phyloP scores from a whole-genome alignment of 2,888 invertebrate species.

The Ornithoptera priamus region DNA sequence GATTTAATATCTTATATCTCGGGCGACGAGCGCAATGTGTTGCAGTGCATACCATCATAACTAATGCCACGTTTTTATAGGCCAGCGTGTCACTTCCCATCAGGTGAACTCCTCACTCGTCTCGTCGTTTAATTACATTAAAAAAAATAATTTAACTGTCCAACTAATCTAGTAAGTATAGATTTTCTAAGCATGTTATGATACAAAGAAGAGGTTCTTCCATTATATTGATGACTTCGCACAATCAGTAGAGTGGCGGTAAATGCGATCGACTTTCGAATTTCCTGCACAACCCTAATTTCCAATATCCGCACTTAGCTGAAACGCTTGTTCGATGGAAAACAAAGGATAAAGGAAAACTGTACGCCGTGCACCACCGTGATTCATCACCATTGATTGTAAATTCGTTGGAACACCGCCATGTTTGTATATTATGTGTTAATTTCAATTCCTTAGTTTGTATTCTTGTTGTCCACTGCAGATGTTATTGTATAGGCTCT shows the following conservation, averaged over 20 bases:
- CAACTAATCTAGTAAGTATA: neutral
- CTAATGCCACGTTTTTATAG: too few species aligned
- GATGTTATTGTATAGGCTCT: conserved; percentile 18
- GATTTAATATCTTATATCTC: too few species aligned
- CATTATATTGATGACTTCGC: conserved; percentile 47
- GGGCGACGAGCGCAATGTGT: too few species aligned
- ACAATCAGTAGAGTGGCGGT: conserved; percentile 62
- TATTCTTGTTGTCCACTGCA: conserved; percentile 21
- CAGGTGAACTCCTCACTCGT: too few species aligned
- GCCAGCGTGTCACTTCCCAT: too few species aligned
- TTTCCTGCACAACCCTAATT: conserved; percentile 75
- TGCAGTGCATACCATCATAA: too few species aligned
- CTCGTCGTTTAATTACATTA: too few species aligned
- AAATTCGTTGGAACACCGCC: conserved; percentile 27
- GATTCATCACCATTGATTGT: conserved; percentile 29
- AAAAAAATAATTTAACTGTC: too few species aligned
- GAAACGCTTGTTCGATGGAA: conserved; percentile 40
- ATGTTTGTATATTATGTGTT: conserved; percentile 28
- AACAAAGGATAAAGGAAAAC: conserved; percentile 29
- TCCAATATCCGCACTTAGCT: conserved; percentile 69
- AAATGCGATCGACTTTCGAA: conserved; percentile 58
- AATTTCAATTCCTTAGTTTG: conserved; percentile 21
- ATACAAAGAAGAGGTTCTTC: neutral
- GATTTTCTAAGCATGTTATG: neutral
- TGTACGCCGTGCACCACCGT: conserved; percentile 17